These are phyloP conservation scores for Leptocoma aspasia DNA, from an alignment of 2,113 vertebrate genomes.

Conservation along the genomic window DNA sequence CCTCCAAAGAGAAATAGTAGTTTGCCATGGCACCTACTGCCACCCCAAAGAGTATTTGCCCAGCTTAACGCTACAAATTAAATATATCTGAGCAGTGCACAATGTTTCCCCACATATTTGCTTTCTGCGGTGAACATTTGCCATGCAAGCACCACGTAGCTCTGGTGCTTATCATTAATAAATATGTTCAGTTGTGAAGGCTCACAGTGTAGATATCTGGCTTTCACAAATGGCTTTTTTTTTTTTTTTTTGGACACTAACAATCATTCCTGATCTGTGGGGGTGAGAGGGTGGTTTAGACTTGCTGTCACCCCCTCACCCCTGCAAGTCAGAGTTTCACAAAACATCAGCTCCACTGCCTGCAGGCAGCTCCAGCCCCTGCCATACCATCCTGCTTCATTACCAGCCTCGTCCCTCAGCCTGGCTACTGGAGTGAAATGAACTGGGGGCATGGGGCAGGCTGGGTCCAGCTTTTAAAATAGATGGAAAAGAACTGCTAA, in stretches of 20 bases:
- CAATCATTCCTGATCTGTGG: not conserved
- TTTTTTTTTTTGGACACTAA: fast-evolving
- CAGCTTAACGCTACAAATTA: not conserved
- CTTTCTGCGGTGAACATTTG: constrained; percentile 7
- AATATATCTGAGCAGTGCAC: not conserved
- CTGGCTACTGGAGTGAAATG: not conserved
- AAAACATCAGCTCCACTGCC: not conserved
- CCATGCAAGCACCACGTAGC: not conserved
- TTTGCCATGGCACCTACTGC: not conserved
- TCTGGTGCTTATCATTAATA: constrained; percentile 4
- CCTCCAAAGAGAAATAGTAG: not conserved
- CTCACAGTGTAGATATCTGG: not conserved
- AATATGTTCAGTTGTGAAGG: not conserved
- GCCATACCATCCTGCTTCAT: not conserved
- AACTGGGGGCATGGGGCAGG: not conserved
- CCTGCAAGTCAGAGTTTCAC: not conserved
- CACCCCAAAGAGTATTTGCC: not conserved
- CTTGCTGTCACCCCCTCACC: not conserved
- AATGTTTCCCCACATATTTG: not conserved
- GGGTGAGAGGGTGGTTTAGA: not conserved
- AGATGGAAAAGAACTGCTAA: not conserved
- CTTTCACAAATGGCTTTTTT: not conserved
- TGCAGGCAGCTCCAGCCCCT: not conserved
- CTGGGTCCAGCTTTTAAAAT: not conserved
- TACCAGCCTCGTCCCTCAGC: not conserved